A percentile compares a stretch with the other conserved stretches of the same genome.
These are phyloP conservation scores for Euleptes europaea DNA, from an alignment of 2,113 vertebrate genomes.

Conservation along the genomic window DNA sequence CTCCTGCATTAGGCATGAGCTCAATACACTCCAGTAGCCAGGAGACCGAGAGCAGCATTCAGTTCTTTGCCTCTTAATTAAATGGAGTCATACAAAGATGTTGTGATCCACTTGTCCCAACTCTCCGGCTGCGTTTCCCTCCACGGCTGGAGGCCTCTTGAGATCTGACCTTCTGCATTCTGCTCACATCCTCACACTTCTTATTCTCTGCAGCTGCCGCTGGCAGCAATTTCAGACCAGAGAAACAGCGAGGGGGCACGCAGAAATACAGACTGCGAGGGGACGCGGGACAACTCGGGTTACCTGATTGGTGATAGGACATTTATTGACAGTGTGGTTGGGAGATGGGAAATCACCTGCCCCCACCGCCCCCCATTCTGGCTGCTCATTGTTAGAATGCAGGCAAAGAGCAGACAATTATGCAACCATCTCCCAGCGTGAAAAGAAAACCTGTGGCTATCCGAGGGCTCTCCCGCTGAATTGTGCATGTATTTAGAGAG, in stretches of 20 bases:
- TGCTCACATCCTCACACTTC: neutral
- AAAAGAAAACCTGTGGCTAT: neutral
- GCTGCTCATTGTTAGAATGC: neutral
- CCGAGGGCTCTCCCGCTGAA: neutral
- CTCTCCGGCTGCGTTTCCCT: neutral
- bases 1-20: neutral
- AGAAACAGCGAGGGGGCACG: neutral
- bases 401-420: neutral
- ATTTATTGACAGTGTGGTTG: neutral
- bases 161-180: neutral
- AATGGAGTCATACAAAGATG: too few species aligned
- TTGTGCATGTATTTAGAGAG: neutral
- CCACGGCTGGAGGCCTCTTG: neutral
- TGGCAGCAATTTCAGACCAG: neutral
- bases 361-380: neutral
- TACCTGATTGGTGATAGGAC: neutral
- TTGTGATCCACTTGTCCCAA: neutral
- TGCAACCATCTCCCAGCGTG: neutral
- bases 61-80: too few species aligned
- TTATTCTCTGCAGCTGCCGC: neutral
- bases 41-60: too few species aligned
- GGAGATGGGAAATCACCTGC: neutral
- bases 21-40: neutral
- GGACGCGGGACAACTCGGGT: neutral
- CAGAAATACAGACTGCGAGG: neutral